Evolutionary conservation across 2,888 invertebrate species (phyloP), one percentile per base, ranked within the genome.

Genomic region (Mythimna loreyi): DNA sequence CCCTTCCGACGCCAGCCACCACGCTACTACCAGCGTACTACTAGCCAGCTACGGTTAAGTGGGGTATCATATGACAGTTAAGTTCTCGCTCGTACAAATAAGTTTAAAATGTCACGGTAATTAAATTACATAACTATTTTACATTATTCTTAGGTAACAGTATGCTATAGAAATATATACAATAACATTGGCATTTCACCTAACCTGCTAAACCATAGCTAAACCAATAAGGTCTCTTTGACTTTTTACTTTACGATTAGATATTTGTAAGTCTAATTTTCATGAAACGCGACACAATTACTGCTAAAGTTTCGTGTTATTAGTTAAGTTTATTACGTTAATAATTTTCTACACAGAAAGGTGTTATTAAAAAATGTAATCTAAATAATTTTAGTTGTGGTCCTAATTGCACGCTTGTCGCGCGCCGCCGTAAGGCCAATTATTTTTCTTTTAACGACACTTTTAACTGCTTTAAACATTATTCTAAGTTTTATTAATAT

Each of bases 371-470:
- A n/a, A 33, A 47, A 25, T 33, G n/a, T 47, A 8, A 63, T 63
- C 19, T 13, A 59, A n/a, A n/a, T n/a, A n/a, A 23, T 33, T 11
- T 8, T 52, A 57, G 28, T 8, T 25, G 40, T n/a, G 21, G 8
- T 58, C 30, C n/a, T 59, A 50, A 50, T 50, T 60, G 40, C 50
- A 72, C 25, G 36, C 28, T 4, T 28, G n/a, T n/a, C n/a, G n/a
- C n/a, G n/a, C n/a, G n/a, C n/a, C n/a, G 28, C 30, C 19, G 9
- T 49, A 11, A 4, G 16, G 3, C 13, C 30, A 61, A 33, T 68
- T 43, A 72, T 13, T 59, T 72, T 59, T 40, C 9, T 30, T 40
- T 6, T 13, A 19, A 13, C 23, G 19, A 33, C 25, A 25, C 13
- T 33, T 55, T 16, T 23, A 36, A 28, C 28, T 13, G n/a, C n/a